phyloP scores from a whole-genome alignment of 2,113 vertebrate genomes.

The Stegostoma tigrinum region DNA sequence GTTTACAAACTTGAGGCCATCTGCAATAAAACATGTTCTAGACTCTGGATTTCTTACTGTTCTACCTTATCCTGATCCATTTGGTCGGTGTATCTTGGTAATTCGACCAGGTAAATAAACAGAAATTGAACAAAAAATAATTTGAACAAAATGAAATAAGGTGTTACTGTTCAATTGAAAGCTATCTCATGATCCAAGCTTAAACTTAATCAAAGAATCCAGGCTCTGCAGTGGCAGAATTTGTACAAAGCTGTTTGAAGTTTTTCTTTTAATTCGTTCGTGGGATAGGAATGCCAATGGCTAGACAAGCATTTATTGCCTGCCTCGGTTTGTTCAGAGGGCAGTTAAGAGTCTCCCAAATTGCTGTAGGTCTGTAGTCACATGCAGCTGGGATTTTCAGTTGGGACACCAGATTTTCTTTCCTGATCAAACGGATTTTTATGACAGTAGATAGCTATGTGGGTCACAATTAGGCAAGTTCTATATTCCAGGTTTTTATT shows the following conservation, averaged over 20 bases:
- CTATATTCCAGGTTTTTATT: no score
- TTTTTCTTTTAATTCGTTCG: no score
- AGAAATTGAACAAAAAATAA: not conserved
- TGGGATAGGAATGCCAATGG: no score
- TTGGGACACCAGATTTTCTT: no score
- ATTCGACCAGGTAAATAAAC: conserved; percentile 73
- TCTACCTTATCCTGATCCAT: conserved; percentile 72
- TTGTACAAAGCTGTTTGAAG: not conserved
- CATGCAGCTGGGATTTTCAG: no score
- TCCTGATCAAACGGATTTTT: no score
- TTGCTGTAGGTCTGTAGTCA: no score
- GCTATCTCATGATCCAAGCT: not conserved
- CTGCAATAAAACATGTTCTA: conserved; percentile 78
- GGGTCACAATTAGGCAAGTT: no score
- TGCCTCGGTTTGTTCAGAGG: no score
- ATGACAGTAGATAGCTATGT: no score
- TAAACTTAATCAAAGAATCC: not conserved
- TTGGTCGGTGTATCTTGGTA: conserved; percentile 83
- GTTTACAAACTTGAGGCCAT: conserved; percentile 81
- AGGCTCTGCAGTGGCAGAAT: not conserved
- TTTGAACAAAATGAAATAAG: not conserved
- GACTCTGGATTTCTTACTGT: conserved; percentile 90
- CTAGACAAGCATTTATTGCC: no score
- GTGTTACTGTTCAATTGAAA: not conserved
- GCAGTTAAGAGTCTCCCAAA: no score